Conservation (phyloP, 2,113 vertebrate genomes). For the Mesitornis unicolor region DNA sequence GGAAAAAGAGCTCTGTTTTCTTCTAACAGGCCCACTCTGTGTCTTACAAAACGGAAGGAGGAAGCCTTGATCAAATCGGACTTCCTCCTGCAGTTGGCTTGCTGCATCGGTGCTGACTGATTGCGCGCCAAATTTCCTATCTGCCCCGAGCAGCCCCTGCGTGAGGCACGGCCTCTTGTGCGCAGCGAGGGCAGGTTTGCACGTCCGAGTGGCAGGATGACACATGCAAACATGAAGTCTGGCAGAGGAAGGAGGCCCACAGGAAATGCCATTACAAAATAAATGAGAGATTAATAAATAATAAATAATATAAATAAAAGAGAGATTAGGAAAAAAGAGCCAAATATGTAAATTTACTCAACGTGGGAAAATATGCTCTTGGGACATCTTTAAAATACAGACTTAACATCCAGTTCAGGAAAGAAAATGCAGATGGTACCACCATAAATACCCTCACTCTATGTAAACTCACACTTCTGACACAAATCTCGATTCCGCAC, state of each 20-base stretch:
- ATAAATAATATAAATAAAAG: no score
- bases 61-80: background rate
- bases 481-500: background rate
- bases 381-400: background rate
- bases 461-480: background rate
- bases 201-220: fast-evolving
- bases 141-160: background rate
- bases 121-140: background rate
- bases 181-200: background rate
- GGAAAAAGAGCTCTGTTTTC: background rate
- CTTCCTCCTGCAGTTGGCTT: conserved; percentile 7
- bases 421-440: background rate
- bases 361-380: background rate
- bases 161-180: background rate
- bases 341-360: background rate
- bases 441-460: background rate
- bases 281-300: no score
- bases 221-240: background rate
- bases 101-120: background rate
- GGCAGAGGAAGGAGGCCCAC: background rate
- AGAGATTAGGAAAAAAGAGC: background rate
- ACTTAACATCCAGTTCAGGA: background rate
- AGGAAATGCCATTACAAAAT: fast-evolving
- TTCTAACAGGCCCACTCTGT: background rate
- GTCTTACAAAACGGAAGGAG: conserved; percentile 30